Evolutionary conservation across 2,797 vertebrate genomes (phyloP).

Genomic region (Anas bernieri): DNA sequence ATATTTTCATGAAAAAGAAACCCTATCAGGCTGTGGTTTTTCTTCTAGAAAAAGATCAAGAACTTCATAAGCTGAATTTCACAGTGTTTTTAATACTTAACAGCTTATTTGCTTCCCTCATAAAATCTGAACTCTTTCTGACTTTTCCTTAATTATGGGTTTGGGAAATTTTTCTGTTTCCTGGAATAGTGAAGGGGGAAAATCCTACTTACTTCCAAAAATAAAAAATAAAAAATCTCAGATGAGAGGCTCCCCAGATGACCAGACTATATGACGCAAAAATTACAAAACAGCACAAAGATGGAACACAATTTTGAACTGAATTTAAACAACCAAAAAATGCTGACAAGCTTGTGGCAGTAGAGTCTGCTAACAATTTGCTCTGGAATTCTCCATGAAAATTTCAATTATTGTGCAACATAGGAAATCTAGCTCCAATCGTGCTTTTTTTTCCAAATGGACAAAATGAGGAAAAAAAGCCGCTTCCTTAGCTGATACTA

Average conservation of each 20-base stretch:
- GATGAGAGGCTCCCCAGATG: slow-evolving; percentile 13
- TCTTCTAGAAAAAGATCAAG: background rate
- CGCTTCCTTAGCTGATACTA: background rate
- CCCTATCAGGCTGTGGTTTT: background rate
- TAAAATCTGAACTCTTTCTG: slow-evolving; percentile 51
- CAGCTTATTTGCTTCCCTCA: slow-evolving; percentile 20
- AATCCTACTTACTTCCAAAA: slow-evolving; percentile 30
- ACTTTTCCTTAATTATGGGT: slow-evolving; percentile 39
- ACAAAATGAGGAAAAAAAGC: background rate
- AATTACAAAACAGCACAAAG: background rate
- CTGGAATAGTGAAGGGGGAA: slow-evolving; percentile 29
- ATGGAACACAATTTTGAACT: background rate
- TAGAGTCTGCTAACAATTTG: slow-evolving; percentile 41
- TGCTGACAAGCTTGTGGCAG: background rate
- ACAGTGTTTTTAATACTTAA: slow-evolving; percentile 10
- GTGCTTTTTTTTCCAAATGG: background rate
- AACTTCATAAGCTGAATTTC: slow-evolving; percentile 13
- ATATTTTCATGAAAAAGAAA: background rate
- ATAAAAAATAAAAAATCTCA: background rate
- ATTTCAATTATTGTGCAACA: slow-evolving; percentile 38
- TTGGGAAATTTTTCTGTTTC: slow-evolving; percentile 54
- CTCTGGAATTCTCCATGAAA: slow-evolving; percentile 39
- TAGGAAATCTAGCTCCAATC: background rate
- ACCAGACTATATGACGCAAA: background rate
- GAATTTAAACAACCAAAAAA: background rate